Evolutionary conservation across 2,113 vertebrate genomes (phyloP).

Genomic region (Phodopus roborovskii): DNA sequence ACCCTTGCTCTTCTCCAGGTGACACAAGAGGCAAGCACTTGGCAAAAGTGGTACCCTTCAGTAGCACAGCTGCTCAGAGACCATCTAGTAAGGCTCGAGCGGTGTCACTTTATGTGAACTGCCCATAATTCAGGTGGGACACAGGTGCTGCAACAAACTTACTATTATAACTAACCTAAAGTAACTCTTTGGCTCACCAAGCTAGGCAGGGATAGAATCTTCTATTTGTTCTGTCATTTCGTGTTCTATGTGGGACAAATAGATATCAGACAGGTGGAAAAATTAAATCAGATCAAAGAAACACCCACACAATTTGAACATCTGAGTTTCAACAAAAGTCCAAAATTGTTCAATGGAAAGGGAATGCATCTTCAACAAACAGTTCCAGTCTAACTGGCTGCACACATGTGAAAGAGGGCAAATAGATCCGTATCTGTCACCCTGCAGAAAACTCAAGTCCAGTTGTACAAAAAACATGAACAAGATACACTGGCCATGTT

Average conservation of each 20-base stretch:
- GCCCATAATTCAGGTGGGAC: not conserved
- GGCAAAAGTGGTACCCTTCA: not conserved
- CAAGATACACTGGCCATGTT: not conserved
- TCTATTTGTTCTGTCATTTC: not conserved
- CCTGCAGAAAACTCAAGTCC: not conserved
- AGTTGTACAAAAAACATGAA: not conserved
- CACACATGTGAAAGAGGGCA: not conserved
- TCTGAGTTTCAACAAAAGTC: too few relatives aligned
- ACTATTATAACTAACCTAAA: not conserved
- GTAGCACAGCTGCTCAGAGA: too few relatives aligned
- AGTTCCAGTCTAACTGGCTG: not conserved
- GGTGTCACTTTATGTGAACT: not conserved
- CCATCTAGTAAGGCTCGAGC: not conserved
- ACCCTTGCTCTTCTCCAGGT: not conserved
- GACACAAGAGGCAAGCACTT: not conserved
- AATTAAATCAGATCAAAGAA: not conserved
- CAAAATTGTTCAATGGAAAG: not conserved
- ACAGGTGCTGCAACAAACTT: not conserved
- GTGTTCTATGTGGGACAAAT: not conserved
- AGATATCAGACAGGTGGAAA: not conserved
- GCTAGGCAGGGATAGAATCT: not conserved
- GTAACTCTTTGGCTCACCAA: not conserved
- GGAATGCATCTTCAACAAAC: not conserved
- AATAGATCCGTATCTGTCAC: not conserved
- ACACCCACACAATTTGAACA: not conserved